phyloP scores from a whole-genome alignment of 2,113 vertebrate species.

The Tautogolabrus adspersus region DNA sequence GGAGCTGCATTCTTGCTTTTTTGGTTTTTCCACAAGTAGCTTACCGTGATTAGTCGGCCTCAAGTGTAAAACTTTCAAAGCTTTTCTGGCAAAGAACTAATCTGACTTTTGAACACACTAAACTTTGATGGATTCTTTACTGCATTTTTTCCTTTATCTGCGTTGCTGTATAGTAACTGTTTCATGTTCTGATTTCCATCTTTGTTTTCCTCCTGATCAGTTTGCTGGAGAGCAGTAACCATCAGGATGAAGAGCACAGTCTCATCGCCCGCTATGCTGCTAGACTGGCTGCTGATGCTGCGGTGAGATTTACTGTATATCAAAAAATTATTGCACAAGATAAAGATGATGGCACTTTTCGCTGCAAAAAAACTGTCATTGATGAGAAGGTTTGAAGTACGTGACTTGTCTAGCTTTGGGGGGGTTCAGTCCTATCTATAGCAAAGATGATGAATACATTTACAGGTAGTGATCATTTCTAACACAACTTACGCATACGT shows the following conservation, averaged over 20 bases:
- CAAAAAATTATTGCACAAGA: slow-evolving; percentile 47
- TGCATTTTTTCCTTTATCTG: background rate
- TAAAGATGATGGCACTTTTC: slow-evolving; percentile 34
- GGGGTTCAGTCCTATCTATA: slow-evolving; percentile 11
- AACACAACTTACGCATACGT: slow-evolving; percentile 13
- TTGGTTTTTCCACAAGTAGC: slow-evolving; percentile 28
- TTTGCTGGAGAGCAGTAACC: slow-evolving; percentile 91
- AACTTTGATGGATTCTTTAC: slow-evolving; percentile 17
- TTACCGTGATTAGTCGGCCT: slow-evolving; percentile 14
- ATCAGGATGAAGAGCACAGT: slow-evolving; percentile 97
- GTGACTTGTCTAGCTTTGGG: slow-evolving; percentile 12
- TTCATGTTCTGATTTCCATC: slow-evolving; percentile 46
- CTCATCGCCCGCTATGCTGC: slow-evolving; percentile 98
- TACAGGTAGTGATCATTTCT: slow-evolving; percentile 46
- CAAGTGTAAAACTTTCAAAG: slow-evolving; percentile 1
- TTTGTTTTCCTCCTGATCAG: slow-evolving; percentile 79
- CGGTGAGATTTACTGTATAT: slow-evolving; percentile 85
- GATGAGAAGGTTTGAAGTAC: slow-evolving; percentile 29
- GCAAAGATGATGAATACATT: slow-evolving; percentile 23
- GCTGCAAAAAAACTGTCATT: slow-evolving; percentile 21
- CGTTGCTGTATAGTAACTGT: slow-evolving; percentile 17
- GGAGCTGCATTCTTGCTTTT: slow-evolving; percentile 20
- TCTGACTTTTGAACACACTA: slow-evolving; percentile 22
- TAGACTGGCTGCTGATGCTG: slow-evolving; percentile 94
- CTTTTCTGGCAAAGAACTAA: slow-evolving; percentile 34